Evolutionary conservation across 2,888 invertebrate genomes (phyloP), one percentile per base, ranked within the genome.

Genomic region (Eupithecia subumbrata): DNA sequence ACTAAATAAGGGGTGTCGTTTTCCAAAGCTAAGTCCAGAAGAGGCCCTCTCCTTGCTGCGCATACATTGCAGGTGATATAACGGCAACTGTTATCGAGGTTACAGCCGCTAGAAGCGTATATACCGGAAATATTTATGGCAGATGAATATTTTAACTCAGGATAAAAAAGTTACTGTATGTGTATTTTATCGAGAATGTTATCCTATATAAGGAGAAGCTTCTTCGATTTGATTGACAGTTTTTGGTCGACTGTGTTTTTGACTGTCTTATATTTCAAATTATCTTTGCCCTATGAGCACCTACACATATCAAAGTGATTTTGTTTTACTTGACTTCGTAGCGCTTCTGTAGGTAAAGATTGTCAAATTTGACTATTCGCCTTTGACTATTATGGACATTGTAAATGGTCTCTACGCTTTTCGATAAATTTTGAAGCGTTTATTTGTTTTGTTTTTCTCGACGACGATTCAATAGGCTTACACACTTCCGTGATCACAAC

Each of bases 41-140:
- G 60, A 22, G 9, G 25, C 40, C 18, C 66, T 11, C 37, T 67
- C 40, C 40, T 11, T 5, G n/a, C n/a, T 9, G 12, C 66, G 40
- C 66, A 40, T 12, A 67, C 66, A 37, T 37, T 40, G 66, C 66
- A 67, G 66, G 66, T 67, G 66, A 40, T 67, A 67, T 12, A 67
- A n/a, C 66, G 66, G 40, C 40, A 67, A 40, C 66, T 67, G 40
- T 40, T 67, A 67, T 67, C 34, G 66, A 67, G n/a, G 66, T n/a
- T 67, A 67, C 66, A 67, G 34, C 34, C 22, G 66, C 22, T 67
- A 40, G 40, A 40, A 67, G 66, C 66, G 4, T 11, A n/a, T 64
- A 66, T 66, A 4, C n/a, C 5, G 66, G 37, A 67, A 22, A 67
- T 67, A 67, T 67, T 67, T 67, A 67, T 40, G 66, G 37, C 40